phyloP scores from a whole-genome alignment of 1,140 invertebrate species.

The Drosophila subpulchrella region DNA sequence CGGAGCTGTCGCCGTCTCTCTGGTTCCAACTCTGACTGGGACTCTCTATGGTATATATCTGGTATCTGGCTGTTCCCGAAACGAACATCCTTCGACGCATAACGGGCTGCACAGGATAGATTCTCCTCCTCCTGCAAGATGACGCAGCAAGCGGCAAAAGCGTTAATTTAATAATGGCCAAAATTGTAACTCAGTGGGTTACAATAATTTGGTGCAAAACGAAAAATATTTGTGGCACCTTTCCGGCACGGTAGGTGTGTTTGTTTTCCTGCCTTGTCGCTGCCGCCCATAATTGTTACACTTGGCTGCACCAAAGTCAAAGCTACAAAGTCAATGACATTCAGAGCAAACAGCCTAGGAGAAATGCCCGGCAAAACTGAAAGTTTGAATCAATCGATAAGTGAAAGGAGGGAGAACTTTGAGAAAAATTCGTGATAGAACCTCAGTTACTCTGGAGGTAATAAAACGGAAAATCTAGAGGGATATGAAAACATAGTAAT shows the following conservation, averaged over 20 bases:
- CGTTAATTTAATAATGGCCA: slow-evolving; percentile 80
- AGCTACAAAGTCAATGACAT: slow-evolving; percentile 78
- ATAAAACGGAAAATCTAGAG: too few species aligned
- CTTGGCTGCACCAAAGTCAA: slow-evolving; percentile 74
- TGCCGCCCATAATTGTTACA: slow-evolving; percentile 64
- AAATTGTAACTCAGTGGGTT: slow-evolving; percentile 39
- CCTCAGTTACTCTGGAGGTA: background rate
- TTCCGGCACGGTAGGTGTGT: slow-evolving; percentile 44
- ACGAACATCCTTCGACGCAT: slow-evolving; percentile 79
- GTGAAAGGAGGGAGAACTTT: slow-evolving; percentile 12
- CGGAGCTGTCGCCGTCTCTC: slow-evolving; percentile 57
- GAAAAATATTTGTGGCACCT: slow-evolving; percentile 30
- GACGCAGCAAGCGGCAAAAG: slow-evolving; percentile 67
- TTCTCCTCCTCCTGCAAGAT: slow-evolving; percentile 14
- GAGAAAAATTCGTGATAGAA: background rate
- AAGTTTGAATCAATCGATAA: slow-evolving; percentile 70
- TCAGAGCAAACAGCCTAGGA: slow-evolving; percentile 48
- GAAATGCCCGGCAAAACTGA: slow-evolving; percentile 33
- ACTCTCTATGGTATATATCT: background rate
- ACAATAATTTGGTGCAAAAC: slow-evolving; percentile 66
- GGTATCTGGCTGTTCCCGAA: slow-evolving; percentile 8
- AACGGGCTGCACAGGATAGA: slow-evolving; percentile 61
- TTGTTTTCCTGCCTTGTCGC: slow-evolving; percentile 39
- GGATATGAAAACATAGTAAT: background rate
- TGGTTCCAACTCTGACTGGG: slow-evolving; percentile 5